Evolutionary conservation across 2,797 vertebrate species (phyloP).

Genomic region (Natrix natrix): DNA sequence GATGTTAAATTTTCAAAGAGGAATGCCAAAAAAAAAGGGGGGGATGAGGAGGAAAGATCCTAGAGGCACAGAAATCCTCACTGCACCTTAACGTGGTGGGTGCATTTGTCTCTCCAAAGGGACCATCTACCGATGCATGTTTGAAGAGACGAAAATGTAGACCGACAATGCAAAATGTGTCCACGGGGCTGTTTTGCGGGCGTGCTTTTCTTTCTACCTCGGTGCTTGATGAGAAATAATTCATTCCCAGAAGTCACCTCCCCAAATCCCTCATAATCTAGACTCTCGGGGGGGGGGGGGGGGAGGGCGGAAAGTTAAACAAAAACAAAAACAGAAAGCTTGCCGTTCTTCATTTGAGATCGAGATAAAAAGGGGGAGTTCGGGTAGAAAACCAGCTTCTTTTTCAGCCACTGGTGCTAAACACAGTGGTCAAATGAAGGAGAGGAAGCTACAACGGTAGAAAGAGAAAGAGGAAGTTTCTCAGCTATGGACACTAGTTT

Average conservation of each 20-base stretch:
- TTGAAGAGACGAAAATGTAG: conserved; percentile 20
- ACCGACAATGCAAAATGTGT: conserved; percentile 8
- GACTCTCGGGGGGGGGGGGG: background rate
- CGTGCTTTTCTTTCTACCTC: background rate
- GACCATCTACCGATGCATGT: background rate
- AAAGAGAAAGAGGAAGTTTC: background rate
- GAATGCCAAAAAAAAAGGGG: fast-evolving
- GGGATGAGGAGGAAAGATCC: background rate
- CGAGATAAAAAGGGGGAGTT: background rate
- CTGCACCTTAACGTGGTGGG: background rate
- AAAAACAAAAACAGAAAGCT: background rate
- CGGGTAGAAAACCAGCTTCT: background rate
- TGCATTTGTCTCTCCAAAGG: background rate
- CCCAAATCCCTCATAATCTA: background rate
- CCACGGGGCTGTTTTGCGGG: background rate
- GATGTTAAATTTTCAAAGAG: background rate
- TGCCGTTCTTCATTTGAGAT: background rate
- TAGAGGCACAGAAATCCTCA: background rate
- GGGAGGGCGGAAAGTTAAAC: background rate
- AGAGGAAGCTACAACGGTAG: background rate
- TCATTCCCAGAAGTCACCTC: background rate
- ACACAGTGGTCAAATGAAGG: background rate
- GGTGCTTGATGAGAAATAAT: fast-evolving
- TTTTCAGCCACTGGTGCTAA: background rate
- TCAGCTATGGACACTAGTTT: background rate